A percentile compares a stretch with the other conserved stretches of the same genome.
These are phyloP conservation scores for Salvelinus alpinus DNA, from an alignment of 2,113 vertebrate species.

Conservation along the genomic window DNA sequence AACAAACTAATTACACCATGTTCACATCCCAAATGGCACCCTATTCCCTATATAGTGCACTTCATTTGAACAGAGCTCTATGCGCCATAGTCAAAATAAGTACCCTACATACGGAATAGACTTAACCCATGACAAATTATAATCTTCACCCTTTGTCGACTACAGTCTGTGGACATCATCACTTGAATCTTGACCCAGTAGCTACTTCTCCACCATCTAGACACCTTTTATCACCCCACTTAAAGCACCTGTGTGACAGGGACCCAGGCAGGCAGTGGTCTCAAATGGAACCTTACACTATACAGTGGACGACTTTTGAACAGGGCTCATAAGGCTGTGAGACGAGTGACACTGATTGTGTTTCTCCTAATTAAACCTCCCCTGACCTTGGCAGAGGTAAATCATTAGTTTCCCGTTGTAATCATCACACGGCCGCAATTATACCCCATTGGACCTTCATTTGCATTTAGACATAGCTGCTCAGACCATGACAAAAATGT, in stretches of 20 bases:
- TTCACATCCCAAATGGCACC: no score
- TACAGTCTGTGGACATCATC: neutral
- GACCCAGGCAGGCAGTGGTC: constrained; percentile 73
- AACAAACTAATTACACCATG: no score
- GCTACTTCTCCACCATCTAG: neutral
- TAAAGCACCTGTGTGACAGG: constrained; percentile 52
- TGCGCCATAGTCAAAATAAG: no score
- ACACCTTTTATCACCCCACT: constrained; percentile 11
- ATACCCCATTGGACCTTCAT: constrained; percentile 77
- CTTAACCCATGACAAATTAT: no score
- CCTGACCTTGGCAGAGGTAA: constrained; percentile 85
- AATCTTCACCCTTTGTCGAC: neutral
- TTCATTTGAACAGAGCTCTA: no score
- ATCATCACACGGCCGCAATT: constrained; percentile 80
- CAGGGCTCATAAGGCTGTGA: constrained; percentile 38
- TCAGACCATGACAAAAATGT: constrained; percentile 23
- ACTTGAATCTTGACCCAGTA: neutral
- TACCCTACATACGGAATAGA: no score
- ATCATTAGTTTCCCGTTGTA: constrained; percentile 84
- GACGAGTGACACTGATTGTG: constrained; percentile 82
- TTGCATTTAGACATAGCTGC: constrained; percentile 75
- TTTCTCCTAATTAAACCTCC: constrained; percentile 85
- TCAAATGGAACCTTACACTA: constrained; percentile 6
- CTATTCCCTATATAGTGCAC: no score
- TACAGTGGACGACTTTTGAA: no score